Evolutionary conservation across 2,113 vertebrate species (phyloP).

Genomic region (Coturnix japonica): DNA sequence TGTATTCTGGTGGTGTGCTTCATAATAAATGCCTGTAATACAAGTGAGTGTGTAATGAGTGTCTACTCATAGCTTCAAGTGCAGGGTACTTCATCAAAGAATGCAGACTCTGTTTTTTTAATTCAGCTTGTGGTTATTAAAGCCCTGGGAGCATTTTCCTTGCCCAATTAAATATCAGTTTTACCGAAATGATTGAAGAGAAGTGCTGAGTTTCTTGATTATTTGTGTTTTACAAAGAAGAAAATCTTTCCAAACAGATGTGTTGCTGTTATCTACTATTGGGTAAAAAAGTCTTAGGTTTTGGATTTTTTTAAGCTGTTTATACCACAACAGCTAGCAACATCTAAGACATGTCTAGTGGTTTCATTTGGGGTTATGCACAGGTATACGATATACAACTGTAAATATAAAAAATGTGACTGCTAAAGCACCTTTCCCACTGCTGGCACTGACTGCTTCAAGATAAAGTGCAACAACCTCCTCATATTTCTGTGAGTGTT

Average conservation of each 20-base stretch:
- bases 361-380: neutral
- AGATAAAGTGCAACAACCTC: neutral
- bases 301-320: neutral
- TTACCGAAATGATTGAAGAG: neutral
- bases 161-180: slow-evolving; percentile 8
- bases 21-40: neutral
- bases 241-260: neutral
- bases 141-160: slow-evolving; percentile 21
- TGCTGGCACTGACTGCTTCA: neutral
- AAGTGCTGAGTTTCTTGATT: neutral
- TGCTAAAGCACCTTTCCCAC: neutral
- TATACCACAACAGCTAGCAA: neutral
- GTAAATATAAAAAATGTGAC: neutral
- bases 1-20: neutral
- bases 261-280: neutral
- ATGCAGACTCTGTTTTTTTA: neutral
- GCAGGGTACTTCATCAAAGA: neutral
- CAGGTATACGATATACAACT: neutral
- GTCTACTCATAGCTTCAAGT: neutral
- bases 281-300: neutral
- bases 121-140: slow-evolving; percentile 18
- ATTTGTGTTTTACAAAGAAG: neutral
- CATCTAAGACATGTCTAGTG: neutral
- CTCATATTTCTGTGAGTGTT: neutral
- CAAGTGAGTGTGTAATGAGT: neutral